phyloP scores from a whole-genome alignment of 2,113 vertebrate species.

The Scartelaos histophorus region DNA sequence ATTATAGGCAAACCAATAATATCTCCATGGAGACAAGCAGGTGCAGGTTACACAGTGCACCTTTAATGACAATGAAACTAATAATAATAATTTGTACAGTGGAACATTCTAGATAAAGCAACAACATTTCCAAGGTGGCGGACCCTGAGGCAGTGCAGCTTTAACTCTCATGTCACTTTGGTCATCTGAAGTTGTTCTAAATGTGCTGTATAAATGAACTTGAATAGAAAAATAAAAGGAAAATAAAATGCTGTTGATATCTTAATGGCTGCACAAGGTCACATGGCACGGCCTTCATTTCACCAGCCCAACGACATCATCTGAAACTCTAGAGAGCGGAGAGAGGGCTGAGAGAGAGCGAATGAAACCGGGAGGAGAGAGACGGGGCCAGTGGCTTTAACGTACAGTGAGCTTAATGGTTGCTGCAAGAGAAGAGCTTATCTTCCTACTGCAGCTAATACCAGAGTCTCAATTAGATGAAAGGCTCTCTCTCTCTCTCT shows the following conservation, averaged over 20 bases:
- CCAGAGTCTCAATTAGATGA: conserved; percentile 75
- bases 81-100: too few species aligned
- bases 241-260: not conserved
- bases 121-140: too few species aligned
- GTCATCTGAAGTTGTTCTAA: not conserved
- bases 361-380: conserved; percentile 27
- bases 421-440: conserved; percentile 73
- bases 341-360: conserved; percentile 21
- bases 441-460: conserved; percentile 76
- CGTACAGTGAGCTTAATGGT: conserved; percentile 65
- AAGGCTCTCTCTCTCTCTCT: conserved; percentile 64
- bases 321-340: conserved; percentile 11
- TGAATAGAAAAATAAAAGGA: not conserved
- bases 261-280: conserved; percentile 55
- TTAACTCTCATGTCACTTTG: not conserved
- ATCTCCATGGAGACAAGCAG: too few species aligned
- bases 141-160: not conserved
- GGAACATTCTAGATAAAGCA: too few species aligned
- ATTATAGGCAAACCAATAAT: too few species aligned
- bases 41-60: too few species aligned
- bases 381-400: conserved; percentile 49
- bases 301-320: conserved; percentile 17
- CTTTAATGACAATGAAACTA: too few species aligned
- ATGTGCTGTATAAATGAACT: not conserved
- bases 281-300: conserved; percentile 60